Base-by-base conservation (phyloP, 1,140 invertebrate genomes). In the Bacillus rossius region DNA sequence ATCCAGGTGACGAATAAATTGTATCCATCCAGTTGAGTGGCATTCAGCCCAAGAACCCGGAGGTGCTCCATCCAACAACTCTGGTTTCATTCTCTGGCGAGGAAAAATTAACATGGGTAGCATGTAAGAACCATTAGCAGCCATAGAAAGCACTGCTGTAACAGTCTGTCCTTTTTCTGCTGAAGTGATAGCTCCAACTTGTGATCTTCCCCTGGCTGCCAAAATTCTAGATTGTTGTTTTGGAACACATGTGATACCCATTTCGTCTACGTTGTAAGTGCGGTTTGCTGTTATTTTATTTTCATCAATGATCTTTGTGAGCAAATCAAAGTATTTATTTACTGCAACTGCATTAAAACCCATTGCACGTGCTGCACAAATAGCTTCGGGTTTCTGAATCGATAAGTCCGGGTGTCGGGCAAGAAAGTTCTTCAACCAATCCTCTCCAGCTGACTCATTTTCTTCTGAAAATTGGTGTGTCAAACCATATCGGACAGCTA, bases 81-180 rank as follows among this genome's bases (percentile, higher is more conserved):
- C 64, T 23, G 50, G 49, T 43, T 72, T 57, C 55, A 57, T 61
- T 22, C 57, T 61, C 61, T 65, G 58, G 48, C 72, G 16, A 25
- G 65, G 67, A 62, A 71, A 74, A 19, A 70, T 63, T 25, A 73
- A 59, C 56, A 69, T 61, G 25, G 68, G n/a, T 20, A 65, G 69
- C 25, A 73, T 50, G 43, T 64, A 72, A 14, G 43, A 17, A 14
- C 70, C 69, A 51, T 60, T 49, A 55, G 70, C 67, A 57, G 58
- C 66, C 59, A 72, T 67, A 58, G 67, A 71, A 61, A 59, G 63
- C 41, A 65, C 67, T 42, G 67, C 61, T 42, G 72, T 72, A 2
- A 67, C 57, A 13, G 61, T 56, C 8, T 59, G 52, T 14, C 71
- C 71, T 43, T 68, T 61, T 66, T 74, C 71, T 54, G 63, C 68